Percentiles rank a stretch among this genome's conserved stretches.
Conservation (phyloP, 2,113 vertebrate genomes). For the Rhineura floridana region DNA sequence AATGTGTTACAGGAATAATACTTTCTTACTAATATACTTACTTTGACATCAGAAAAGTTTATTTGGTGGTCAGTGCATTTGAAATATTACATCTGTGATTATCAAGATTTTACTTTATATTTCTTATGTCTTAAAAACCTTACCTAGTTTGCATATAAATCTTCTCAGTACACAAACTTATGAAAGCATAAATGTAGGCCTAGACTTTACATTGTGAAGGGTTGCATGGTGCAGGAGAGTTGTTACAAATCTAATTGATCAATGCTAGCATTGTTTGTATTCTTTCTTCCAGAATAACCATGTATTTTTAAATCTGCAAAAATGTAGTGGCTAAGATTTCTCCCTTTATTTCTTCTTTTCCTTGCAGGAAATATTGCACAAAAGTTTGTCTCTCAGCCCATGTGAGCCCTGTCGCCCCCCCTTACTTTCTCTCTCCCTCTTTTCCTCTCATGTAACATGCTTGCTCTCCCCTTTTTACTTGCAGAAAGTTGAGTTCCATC, state of each 20-base stretch:
- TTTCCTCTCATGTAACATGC: constrained; percentile 26
- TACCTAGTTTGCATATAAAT: background rate
- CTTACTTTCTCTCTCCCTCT: background rate
- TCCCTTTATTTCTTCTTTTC: constrained; percentile 36
- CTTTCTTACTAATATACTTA: constrained; percentile 27
- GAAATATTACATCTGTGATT: background rate
- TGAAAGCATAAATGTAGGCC: background rate
- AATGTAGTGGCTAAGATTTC: background rate
- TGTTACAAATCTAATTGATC: background rate
- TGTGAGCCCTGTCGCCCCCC: constrained; percentile 7
- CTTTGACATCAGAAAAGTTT: background rate
- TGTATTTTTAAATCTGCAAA: constrained; percentile 24
- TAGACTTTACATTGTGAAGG: background rate
- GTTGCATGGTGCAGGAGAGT: background rate
- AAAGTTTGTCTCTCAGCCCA: constrained; percentile 54
- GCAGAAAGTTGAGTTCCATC: constrained; percentile 86
- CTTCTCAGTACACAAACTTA: constrained; percentile 7
- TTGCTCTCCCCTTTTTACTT: constrained; percentile 67
- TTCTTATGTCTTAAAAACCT: constrained; percentile 25
- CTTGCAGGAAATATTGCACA: constrained; percentile 51
- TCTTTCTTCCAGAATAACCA: constrained; percentile 13
- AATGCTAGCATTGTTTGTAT: background rate
- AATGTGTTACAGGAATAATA: background rate
- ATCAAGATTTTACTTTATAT: constrained; percentile 37
- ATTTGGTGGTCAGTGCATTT: constrained; percentile 25